Evolutionary conservation across 2,888 invertebrate genomes (phyloP), one percentile per base, ranked within the genome.

Genomic region (Prenolepis imparis): DNA sequence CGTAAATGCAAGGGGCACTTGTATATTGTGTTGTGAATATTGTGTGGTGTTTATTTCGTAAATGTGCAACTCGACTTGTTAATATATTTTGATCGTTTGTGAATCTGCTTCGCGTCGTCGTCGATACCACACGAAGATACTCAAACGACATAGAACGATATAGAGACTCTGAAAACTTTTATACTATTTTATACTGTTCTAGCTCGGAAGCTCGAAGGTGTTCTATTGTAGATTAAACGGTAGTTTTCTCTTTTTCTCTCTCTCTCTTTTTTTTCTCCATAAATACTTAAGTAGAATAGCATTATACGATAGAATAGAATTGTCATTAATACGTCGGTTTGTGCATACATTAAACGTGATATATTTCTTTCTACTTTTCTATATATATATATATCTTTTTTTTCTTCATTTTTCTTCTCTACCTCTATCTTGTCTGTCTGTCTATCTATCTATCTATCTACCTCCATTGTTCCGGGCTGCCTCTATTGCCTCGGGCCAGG

Each of bases 401-500:
- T 75, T 48, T 55, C 21, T 39, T 84, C 12, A n/a, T 80, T 52
- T n/a, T 57, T 39, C 48, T 39, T 74, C 28, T 74, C 63, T 70
- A 59, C 11, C 77, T 81, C 39, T 82, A 18, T 83, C 73, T 82
- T 28, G 28, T 24, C 83, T 86, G 73, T 75, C 55, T 82, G 12
- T n/a, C n/a, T 28, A 28, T 28, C 28, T 28, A 28, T 28, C 28
- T 28, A 28, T 84, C 70, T 82, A 24, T 85, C 18, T 87, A 55
- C 11, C 44, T 84, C 73, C 80, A 75, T 83, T 77, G 68, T 67
- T 86, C 84, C 87, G 86, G 84, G 85, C 80, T 87, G 84, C 81
- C 84, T 87, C 61, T 84, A 68, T 87, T 85, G 87, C 85, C 85
- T 32, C 64, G 61, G 84, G 87, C 84, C 86, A 89, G 87, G 67